phyloP scores from a whole-genome alignment of 2,797 vertebrate species.

The Pangasius mekongensis region DNA sequence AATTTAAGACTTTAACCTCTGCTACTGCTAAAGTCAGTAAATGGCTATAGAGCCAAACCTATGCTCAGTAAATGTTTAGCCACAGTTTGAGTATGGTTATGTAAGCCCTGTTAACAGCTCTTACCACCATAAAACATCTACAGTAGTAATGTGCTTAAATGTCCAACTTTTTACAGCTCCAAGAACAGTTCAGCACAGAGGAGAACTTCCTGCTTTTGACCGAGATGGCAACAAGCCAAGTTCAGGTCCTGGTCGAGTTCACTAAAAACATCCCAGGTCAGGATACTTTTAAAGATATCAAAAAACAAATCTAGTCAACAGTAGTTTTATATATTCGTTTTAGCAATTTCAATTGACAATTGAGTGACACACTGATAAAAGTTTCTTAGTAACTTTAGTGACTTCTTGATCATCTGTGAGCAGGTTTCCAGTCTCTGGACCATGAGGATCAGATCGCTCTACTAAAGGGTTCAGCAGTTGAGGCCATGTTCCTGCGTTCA shows the following conservation, averaged over 20 bases:
- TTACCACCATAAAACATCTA: conserved; percentile 31
- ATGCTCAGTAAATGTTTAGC: conserved; percentile 21
- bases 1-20: conserved; percentile 18
- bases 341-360: background rate
- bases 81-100: conserved; percentile 27
- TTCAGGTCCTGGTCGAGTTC: conserved; percentile 97
- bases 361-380: background rate
- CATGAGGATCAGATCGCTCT: conserved; percentile 98
- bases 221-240: conserved; percentile 96
- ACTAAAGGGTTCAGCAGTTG: conserved; percentile 95
- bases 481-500: conserved; percentile 97
- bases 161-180: conserved; percentile 75
- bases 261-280: conserved; percentile 97
- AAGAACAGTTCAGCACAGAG: conserved; percentile 91
- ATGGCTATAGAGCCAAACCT: background rate
- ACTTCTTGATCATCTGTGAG: conserved; percentile 21
- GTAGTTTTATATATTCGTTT: background rate
- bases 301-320: background rate
- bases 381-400: background rate
- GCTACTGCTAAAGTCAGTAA: background rate
- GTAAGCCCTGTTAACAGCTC: conserved; percentile 20
- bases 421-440: conserved; percentile 93
- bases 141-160: conserved; percentile 12
- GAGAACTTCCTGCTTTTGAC: conserved; percentile 98
- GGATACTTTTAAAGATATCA: background rate